phyloP scores from a whole-genome alignment of 2,888 invertebrate genomes.

The Ferdinandea cuprea region DNA sequence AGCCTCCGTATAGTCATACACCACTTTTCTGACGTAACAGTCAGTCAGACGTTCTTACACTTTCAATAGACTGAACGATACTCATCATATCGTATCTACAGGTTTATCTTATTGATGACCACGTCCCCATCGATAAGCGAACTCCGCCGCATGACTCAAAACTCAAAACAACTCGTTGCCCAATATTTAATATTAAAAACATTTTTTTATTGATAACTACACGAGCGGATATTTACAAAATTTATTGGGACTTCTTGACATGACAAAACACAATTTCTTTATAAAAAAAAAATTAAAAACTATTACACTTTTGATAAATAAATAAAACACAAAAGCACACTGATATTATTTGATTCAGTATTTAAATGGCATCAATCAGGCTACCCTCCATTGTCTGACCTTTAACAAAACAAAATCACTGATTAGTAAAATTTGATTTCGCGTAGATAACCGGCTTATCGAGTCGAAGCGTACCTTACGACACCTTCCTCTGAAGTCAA shows the following conservation, averaged over 20 bases:
- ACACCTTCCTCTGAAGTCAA: conserved; percentile 57
- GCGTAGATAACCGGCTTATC: not conserved
- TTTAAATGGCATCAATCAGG: not conserved
- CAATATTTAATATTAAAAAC: too few relatives aligned
- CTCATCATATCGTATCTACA: too few relatives aligned
- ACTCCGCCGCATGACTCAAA: too few relatives aligned
- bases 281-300: too few relatives aligned
- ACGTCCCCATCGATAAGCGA: too few relatives aligned
- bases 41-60: too few relatives aligned
- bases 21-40: too few relatives aligned
- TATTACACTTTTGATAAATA: conserved; percentile 6
- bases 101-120: too few relatives aligned
- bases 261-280: not conserved
- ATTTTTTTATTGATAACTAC: too few relatives aligned
- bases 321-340: conserved; percentile 21
- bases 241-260: not conserved
- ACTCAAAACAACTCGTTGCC: too few relatives aligned
- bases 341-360: not conserved
- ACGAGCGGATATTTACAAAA: not conserved
- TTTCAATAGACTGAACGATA: too few relatives aligned
- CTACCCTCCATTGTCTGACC: conserved; percentile 45
- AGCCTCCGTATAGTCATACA: too few relatives aligned
- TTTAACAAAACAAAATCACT: not conserved
- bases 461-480: conserved; percentile 35
- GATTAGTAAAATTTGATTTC: not conserved